A percentile compares a stretch with the other conserved stretches of the same genome.
phyloP scores from a whole-genome alignment of 2,888 invertebrate species.

The Galerucella nymphaeae region DNA sequence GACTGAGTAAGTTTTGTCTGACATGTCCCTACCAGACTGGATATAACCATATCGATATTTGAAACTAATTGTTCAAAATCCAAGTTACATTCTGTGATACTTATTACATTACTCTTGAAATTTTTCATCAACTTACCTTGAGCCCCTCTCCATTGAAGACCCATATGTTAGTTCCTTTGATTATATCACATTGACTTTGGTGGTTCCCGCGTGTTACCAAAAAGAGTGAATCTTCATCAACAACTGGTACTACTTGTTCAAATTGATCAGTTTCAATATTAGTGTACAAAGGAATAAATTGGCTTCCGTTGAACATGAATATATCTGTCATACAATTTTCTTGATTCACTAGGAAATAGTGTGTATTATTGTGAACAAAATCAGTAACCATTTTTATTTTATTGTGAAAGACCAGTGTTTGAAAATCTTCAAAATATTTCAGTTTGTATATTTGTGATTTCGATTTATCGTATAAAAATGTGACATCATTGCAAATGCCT shows the following conservation, averaged over 20 bases:
- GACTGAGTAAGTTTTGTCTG: too few relatives aligned
- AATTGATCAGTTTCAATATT: constrained; percentile 65
- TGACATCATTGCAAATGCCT: constrained; percentile 59
- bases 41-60: too few relatives aligned
- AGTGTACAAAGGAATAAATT: constrained; percentile 53
- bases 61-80: too few relatives aligned
- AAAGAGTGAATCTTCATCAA: constrained; percentile 57
- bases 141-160: constrained; percentile 57
- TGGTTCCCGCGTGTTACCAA: constrained; percentile 57
- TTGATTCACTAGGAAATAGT: constrained; percentile 64
- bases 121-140: constrained; percentile 51
- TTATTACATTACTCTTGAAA: not conserved
- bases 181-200: constrained; percentile 51
- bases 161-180: constrained; percentile 64
- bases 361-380: constrained; percentile 51
- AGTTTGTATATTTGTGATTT: constrained; percentile 65
- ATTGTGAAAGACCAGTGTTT: constrained; percentile 49
- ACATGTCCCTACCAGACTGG: too few relatives aligned
- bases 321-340: constrained; percentile 64
- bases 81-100: not conserved
- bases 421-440: constrained; percentile 66
- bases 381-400: constrained; percentile 41
- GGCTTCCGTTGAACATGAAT: constrained; percentile 61
- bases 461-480: constrained; percentile 53
- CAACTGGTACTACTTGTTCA: constrained; percentile 63